Conservation (phyloP, 2,888 invertebrate genomes). For the Anthrax anthrax region DNA sequence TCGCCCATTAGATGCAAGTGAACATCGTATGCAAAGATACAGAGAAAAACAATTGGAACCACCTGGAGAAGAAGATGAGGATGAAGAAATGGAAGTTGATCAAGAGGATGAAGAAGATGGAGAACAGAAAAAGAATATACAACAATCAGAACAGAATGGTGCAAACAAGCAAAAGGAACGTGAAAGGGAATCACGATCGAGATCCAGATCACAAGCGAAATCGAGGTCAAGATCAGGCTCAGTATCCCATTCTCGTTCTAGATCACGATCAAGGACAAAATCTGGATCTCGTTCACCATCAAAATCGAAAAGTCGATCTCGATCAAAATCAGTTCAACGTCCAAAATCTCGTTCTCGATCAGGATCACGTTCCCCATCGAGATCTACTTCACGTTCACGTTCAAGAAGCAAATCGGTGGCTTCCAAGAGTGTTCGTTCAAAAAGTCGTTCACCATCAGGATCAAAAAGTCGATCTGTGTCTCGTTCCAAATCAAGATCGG, state of each 20-base stretch:
- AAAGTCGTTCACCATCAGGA: constrained; percentile 32
- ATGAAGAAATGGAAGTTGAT: constrained; percentile 41
- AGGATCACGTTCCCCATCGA: constrained; percentile 25
- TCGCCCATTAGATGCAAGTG: constrained; percentile 67
- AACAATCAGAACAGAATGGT: background rate
- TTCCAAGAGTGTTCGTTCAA: constrained; percentile 2
- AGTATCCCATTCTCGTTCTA: constrained; percentile 14
- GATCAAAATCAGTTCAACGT: constrained; percentile 14
- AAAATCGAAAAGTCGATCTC: constrained; percentile 8
- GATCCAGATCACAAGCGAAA: constrained; percentile 18
- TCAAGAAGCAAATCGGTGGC: constrained; percentile 14
- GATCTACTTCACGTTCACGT: constrained; percentile 29
- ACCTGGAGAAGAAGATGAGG: constrained; percentile 55
- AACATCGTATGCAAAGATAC: constrained; percentile 73
- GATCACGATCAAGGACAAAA: constrained; percentile 14
- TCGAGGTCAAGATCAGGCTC: constrained; percentile 22
- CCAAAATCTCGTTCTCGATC: constrained; percentile 26
- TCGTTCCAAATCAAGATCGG: constrained; percentile 27
- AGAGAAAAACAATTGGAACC: constrained; percentile 82
- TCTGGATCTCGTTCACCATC: constrained; percentile 20
- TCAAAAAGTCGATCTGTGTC: constrained; percentile 14
- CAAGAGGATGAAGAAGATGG: constrained; percentile 30
- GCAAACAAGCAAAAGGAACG: constrained; percentile 21
- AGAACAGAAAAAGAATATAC: constrained; percentile 15
- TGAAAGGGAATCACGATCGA: constrained; percentile 17